phyloP scores from a whole-genome alignment of 2,113 vertebrate species.

The Ptyas mucosa region DNA sequence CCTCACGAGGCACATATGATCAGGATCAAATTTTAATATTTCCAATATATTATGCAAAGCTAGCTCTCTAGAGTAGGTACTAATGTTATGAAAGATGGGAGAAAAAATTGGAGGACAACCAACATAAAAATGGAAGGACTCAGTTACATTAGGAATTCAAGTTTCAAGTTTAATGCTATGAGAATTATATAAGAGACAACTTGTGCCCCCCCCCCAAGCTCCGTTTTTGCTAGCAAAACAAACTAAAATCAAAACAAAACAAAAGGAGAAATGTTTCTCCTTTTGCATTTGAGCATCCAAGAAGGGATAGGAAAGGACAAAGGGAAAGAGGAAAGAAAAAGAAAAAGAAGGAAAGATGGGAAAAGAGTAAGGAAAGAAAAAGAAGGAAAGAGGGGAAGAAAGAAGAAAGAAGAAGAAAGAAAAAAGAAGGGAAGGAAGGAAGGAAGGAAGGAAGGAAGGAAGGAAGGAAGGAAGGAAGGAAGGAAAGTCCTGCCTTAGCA shows the following conservation, averaged over 20 bases:
- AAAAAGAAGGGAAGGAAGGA: too few relatives aligned
- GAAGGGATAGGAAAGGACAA: too few relatives aligned
- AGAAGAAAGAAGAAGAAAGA: too few relatives aligned
- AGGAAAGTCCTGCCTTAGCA: too few relatives aligned
- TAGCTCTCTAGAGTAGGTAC: neutral
- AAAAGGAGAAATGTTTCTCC: neutral
- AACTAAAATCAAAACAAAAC: neutral
- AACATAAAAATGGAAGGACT: neutral
- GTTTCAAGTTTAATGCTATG: neutral
- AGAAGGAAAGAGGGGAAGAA: too few relatives aligned
- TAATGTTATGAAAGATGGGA: neutral
- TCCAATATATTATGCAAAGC: neutral
- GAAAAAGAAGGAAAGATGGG: too few relatives aligned
- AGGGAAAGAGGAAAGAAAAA: too few relatives aligned
- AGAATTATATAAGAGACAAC: neutral
- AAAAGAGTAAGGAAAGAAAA: too few relatives aligned
- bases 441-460: too few relatives aligned
- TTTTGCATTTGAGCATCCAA: too few relatives aligned
- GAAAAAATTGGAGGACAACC: neutral
- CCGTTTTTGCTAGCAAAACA: neutral
- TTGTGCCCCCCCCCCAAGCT: too few relatives aligned
- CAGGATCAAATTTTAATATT: neutral
- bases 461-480: too few relatives aligned
- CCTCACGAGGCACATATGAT: neutral
- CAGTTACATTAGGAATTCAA: neutral